Evolutionary conservation across 2,113 vertebrate genomes (phyloP), one percentile per base, ranked within the genome.

Genomic region (Petroica traversi): DNA sequence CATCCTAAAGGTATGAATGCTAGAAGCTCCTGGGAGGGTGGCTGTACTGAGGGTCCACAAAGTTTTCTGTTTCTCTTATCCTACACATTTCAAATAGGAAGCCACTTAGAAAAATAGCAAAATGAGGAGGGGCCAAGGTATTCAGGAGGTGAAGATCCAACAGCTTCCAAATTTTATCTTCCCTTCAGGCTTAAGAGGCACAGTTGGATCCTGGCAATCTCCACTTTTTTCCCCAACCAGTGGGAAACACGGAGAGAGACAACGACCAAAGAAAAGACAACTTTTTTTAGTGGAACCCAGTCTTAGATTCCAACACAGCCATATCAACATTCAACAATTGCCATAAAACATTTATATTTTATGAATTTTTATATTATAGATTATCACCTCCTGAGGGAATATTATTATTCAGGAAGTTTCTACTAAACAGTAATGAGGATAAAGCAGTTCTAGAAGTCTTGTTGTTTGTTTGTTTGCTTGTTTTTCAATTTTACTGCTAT

Each of bases 41-140:
- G 12, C 26, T 57, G 12, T 49, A 46, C 24, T 55, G 67, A 74
- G 14, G 9, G 34, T 91, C 61, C 48, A 63, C 31, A 81, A 81
- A 59, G 29, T 81, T 93, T 89, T 63, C n/a, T 54, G 4, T 76
- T 90, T 93, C 72, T 86, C 41, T 92, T 72, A 83, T 69, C 10
- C 31, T 64, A 14, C 25, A 26, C 22, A 20, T 59, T 63, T 72
- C 40, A 74, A 67, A 85, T 75, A 33, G 19, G 10, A 87, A 89
- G 10, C 2, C 41, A 63, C 34, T 81, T 54, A 14, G 19, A 40
- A n/a, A 36, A 84, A 28, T 14, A 51, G 31, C 5, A 71, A 78
- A 40, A 87, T 63, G 24, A 74, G 22, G 14, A 95, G 19, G 24
- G 15, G 8, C 20, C 48, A 80, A 66, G 6, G 9, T 40, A 12